Conservation (phyloP, 2,888 invertebrate genomes). For the Drosophila nigricruria region DNA sequence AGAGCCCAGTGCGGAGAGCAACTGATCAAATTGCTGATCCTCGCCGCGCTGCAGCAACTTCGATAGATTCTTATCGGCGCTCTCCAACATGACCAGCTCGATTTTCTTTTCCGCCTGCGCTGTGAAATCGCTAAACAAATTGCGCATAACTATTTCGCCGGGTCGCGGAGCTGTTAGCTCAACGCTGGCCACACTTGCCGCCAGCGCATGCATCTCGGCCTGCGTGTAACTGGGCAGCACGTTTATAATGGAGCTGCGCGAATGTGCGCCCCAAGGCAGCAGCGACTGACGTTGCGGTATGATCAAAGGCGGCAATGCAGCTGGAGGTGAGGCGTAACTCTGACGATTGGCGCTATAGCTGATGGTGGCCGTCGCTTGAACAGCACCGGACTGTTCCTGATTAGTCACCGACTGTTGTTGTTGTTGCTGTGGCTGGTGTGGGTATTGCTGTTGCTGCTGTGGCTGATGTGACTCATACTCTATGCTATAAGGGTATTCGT, state of each 20-base stretch:
- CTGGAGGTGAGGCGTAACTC: constrained; percentile 69
- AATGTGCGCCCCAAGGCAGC: constrained; percentile 92
- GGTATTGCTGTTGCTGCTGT: constrained; percentile 22
- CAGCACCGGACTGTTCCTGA: constrained; percentile 37
- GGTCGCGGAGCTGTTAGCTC: constrained; percentile 90
- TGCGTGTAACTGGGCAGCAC: constrained; percentile 80
- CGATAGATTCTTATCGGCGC: constrained; percentile 96
- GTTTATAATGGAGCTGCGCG: constrained; percentile 84
- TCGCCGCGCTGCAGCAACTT: constrained; percentile 98
- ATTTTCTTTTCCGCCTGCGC: constrained; percentile 97
- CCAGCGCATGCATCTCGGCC: constrained; percentile 69
- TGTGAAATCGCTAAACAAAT: constrained; percentile 96
- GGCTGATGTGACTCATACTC: constrained; percentile 61
- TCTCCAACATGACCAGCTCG: constrained; percentile 96
- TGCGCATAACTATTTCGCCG: constrained; percentile 98
- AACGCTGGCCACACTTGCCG: constrained; percentile 77
- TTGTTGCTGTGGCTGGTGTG: constrained; percentile 43
- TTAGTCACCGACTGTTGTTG: constrained; percentile 42
- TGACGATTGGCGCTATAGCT: constrained; percentile 58
- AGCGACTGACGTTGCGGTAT: constrained; percentile 87
- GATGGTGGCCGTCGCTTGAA: constrained; percentile 43
- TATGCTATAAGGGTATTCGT: constrained; percentile 68
- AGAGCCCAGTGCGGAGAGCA: constrained; percentile 95
- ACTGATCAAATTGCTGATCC: constrained; percentile 97
- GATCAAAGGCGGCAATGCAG: constrained; percentile 64